These are phyloP conservation scores for Cololabis saira DNA, from an alignment of 2,113 vertebrate species.

Conservation along the genomic window DNA sequence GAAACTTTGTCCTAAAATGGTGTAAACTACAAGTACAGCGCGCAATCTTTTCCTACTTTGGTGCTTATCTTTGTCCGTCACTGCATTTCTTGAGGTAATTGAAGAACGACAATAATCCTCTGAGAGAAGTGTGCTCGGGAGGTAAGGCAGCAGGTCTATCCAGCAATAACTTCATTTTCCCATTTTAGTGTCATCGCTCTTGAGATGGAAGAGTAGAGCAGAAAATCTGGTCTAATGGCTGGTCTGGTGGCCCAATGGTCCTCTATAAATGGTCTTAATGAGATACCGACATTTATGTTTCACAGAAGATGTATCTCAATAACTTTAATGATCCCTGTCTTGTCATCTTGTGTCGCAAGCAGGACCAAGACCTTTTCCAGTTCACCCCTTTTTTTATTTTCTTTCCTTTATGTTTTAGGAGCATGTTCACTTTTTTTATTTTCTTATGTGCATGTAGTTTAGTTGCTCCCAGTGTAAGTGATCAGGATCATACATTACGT, in stretches of 20 bases:
- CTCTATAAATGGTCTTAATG: constrained; percentile 1
- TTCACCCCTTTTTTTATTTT: too few relatives aligned
- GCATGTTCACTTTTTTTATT: not conserved
- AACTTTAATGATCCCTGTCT: not conserved
- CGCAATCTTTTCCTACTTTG: constrained; percentile 45
- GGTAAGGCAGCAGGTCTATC: constrained; percentile 35
- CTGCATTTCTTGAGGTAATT: constrained; percentile 53
- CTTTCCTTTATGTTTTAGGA: not conserved
- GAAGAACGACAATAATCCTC: constrained; percentile 42
- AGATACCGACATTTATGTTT: not conserved
- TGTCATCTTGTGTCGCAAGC: not conserved
- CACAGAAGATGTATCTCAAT: not conserved
- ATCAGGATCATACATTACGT: too few relatives aligned
- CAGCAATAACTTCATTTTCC: constrained; percentile 14
- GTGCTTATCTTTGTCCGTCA: constrained; percentile 54
- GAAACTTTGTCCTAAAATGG: constrained; percentile 36
- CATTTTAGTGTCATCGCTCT: not conserved
- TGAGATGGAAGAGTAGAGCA: not conserved
- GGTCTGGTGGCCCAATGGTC: not conserved
- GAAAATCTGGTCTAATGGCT: not conserved
- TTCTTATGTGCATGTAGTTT: not conserved
- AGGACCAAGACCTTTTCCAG: not conserved
- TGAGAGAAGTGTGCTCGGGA: constrained; percentile 34
- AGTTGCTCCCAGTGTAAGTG: too few relatives aligned
- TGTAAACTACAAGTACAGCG: constrained; percentile 15